Base-by-base conservation (phyloP, 2,797 vertebrate genomes). In the Danio jaintianensis region DNA sequence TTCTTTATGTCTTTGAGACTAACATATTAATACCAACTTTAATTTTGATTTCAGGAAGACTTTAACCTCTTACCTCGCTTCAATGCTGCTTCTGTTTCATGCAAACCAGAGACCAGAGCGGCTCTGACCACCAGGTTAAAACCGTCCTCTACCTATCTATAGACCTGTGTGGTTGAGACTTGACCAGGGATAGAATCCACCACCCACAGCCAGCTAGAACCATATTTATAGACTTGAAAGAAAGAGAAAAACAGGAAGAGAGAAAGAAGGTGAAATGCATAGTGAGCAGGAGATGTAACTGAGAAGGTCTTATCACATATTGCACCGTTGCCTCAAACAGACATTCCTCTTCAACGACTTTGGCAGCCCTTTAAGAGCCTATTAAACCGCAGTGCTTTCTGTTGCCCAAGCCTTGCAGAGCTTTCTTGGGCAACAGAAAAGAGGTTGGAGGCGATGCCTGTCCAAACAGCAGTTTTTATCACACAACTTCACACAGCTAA, bases 331-430 rank as follows among this genome's bases (percentile, higher is more conserved):
- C 89, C 88, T 84, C 69, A 61, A 88, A 86, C 84, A 82, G 78
- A 82, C 91, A 91, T 93, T 93, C 90, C 89, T 90, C 50, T 85
- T 84, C 78, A 90, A 89, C 71, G 78, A 90, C 86, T 92, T 87
- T 93, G 92, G 93, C 91, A 90, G 87, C 69, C 77, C 83, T 89
- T 91, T 89, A 87, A 91, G 89, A 89, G 86, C 84, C 88, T 86
- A 92, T 92, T 90, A 91, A 91, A 90, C 81, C 56, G 70, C 86
- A 89, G 83, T 83, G 88, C 90, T 90, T 87, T 90, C 86, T 84
- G 86, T 91, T 91, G 90, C 85, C 83, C 90, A 87, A 78, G 59
- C 72, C 45, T 10, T 43, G 43, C 45, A 63, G 76, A 74, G 72
- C 73, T 63, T 61, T 71, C 55, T 18, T 71, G 58, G 38, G 77